phyloP scores from a whole-genome alignment of 2,113 vertebrate genomes.

The Anhinga anhinga region DNA sequence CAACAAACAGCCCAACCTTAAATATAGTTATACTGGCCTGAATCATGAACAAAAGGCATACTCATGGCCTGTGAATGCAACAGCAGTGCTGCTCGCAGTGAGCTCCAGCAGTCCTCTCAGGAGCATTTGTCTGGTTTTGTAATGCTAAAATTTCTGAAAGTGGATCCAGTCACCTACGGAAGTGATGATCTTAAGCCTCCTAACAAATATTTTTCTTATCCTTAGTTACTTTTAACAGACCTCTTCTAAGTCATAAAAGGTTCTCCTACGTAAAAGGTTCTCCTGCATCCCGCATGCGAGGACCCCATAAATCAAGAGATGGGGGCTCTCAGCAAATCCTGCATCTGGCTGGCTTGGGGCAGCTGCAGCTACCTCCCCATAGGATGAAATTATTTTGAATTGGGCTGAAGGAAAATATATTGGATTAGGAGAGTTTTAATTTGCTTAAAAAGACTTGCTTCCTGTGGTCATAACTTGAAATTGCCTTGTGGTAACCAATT shows the following conservation, averaged over 20 bases:
- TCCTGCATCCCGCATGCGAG: rapidly evolving
- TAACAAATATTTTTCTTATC: neutral
- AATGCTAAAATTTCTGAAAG: neutral
- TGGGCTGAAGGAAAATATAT: neutral
- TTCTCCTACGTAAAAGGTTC: neutral
- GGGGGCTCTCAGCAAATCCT: neutral
- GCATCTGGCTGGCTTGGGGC: neutral
- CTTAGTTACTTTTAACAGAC: neutral
- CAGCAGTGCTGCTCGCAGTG: neutral
- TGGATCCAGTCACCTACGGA: neutral
- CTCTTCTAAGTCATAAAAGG: neutral
- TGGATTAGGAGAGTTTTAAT: neutral
- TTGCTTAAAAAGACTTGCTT: neutral
- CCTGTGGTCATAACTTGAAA: neutral
- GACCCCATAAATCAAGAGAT: neutral
- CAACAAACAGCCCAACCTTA: neutral
- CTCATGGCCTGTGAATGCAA: too few species aligned
- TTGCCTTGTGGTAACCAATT: neutral
- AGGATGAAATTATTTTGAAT: neutral
- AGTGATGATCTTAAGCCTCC: neutral
- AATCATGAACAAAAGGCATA: too few species aligned
- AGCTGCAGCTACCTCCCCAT: neutral
- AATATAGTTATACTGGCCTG: neutral
- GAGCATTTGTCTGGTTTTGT: neutral
- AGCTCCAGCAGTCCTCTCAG: neutral